A percentile compares a stretch with the other conserved stretches of the same genome.
phyloP scores from a whole-genome alignment of 2,888 invertebrate genomes.

The Hyposoter didymator region DNA sequence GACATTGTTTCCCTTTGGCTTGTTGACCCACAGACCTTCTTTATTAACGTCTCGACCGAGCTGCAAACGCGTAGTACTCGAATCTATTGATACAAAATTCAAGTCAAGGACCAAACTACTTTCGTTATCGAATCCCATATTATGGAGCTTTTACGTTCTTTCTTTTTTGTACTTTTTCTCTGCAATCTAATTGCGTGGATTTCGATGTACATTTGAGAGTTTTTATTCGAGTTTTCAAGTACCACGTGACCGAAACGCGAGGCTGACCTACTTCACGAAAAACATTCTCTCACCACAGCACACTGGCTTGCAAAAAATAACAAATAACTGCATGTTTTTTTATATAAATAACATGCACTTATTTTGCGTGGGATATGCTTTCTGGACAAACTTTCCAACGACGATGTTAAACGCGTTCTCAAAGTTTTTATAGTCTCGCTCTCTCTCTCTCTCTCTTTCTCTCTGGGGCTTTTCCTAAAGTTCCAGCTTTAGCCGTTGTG shows the following conservation, averaged over 20 bases:
- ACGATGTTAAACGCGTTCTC: neutral
- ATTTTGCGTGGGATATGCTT: neutral
- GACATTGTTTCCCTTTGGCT: slow-evolving; percentile 7
- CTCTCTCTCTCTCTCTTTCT: neutral
- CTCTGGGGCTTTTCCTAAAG: neutral
- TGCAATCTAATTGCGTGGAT: neutral
- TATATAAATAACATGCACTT: neutral
- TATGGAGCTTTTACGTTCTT: neutral
- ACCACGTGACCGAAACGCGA: neutral
- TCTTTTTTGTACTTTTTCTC: neutral
- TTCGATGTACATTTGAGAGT: neutral
- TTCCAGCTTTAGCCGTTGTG: neutral
- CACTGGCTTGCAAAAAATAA: neutral
- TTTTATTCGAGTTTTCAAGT: neutral
- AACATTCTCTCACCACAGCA: neutral
- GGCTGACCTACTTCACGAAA: neutral
- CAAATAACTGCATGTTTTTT: neutral
- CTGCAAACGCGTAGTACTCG: neutral
- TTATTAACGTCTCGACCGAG: neutral
- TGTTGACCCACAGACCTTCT: slow-evolving; percentile 14
- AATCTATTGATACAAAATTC: slow-evolving; percentile 8
- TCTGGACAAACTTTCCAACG: neutral
- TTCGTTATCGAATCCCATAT: neutral
- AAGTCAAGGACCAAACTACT: slow-evolving; percentile 35
- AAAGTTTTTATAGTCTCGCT: neutral